phyloP scores from a whole-genome alignment of 2,113 vertebrate species.

The Calcarius ornatus region DNA sequence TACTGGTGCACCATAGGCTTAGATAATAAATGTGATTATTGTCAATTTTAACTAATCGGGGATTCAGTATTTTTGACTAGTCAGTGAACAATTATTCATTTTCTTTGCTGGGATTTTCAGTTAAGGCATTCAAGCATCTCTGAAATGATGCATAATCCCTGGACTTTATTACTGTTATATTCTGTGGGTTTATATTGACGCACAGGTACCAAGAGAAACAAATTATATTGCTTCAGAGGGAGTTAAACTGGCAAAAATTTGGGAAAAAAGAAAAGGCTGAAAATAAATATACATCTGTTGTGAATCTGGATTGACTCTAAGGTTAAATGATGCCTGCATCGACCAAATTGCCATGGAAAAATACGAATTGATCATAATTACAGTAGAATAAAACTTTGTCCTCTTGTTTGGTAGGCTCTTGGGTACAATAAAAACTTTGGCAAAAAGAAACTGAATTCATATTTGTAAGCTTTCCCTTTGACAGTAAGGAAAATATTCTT shows the following conservation, averaged over 20 bases:
- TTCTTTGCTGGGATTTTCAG: conserved; percentile 7
- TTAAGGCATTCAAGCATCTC: conserved; percentile 2
- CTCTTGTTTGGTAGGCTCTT: conserved; percentile 38
- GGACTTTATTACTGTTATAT: neutral
- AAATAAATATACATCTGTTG: conserved; percentile 63
- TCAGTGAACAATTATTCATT: neutral
- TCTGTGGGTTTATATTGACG: conserved; percentile 8
- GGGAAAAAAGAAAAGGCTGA: neutral
- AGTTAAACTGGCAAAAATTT: neutral
- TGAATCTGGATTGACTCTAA: conserved; percentile 54
- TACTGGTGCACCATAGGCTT: neutral
- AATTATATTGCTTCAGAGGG: neutral
- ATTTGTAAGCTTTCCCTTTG: conserved; percentile 20
- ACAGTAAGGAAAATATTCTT: neutral
- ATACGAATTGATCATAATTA: conserved; percentile 48
- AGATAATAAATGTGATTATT: neutral
- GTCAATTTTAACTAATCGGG: neutral
- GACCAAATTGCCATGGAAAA: conserved; percentile 59
- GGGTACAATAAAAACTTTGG: conserved; percentile 41
- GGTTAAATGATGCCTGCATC: conserved; percentile 57
- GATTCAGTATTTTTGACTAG: neutral
- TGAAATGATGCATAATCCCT: conserved; percentile 20
- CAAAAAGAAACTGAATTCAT: conserved; percentile 35
- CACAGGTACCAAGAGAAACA: conserved; percentile 15
- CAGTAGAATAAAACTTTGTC: conserved; percentile 41